Evolutionary conservation across 2,797 vertebrate genomes (phyloP), one percentile per base, ranked within the genome.

Genomic region (Petrocephalus schoutedeni): DNA sequence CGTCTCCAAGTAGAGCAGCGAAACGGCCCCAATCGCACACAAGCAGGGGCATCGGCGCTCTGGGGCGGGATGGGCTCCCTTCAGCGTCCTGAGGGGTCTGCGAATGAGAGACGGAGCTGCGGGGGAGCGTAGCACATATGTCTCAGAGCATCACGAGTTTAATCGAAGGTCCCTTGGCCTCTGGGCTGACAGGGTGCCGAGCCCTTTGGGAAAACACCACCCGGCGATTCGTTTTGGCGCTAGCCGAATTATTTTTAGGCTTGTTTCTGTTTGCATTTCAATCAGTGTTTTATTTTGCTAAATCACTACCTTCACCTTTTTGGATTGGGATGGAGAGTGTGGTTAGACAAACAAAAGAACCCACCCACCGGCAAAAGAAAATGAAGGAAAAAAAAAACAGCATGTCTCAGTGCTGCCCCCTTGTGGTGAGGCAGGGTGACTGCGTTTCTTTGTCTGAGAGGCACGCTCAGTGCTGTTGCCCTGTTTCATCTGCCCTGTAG

Each of bases 391-490:
- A 32, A 23, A 41, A 23, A 45, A 49, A 56, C 21, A 71, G n/a
- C 36, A 1, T 32, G 51, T 91, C 93, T 92, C 90, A 71, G 92
- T 88, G 90, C 91, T 92, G 92, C 93, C 93, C 91, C 93, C 89
- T 88, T 89, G 93, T 94, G 93, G 92, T n/a, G 64, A 45, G 89
- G 92, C 88, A 87, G 91, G 87, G 93, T 91, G 90, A 91, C 16
- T 91, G 90, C 89, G 12, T 86, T 87, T 89, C 86, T 58, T 53
- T 85, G 7, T 87, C 71, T 90, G 71, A 59, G 87, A 80, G 90
- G 88, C 58, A 85, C 85, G 77, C 87, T 85, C 90, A 91, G 92
- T 89, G 90, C 90, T 91, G 67, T 41, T 74, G 91, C 89, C 19
- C 6, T 49, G 21, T 83, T 67, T 67, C n/a, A 49, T 83, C 41